These are phyloP conservation scores for Nothoprocta perdicaria DNA, from an alignment of 2,113 vertebrate genomes.

Conservation along the genomic window DNA sequence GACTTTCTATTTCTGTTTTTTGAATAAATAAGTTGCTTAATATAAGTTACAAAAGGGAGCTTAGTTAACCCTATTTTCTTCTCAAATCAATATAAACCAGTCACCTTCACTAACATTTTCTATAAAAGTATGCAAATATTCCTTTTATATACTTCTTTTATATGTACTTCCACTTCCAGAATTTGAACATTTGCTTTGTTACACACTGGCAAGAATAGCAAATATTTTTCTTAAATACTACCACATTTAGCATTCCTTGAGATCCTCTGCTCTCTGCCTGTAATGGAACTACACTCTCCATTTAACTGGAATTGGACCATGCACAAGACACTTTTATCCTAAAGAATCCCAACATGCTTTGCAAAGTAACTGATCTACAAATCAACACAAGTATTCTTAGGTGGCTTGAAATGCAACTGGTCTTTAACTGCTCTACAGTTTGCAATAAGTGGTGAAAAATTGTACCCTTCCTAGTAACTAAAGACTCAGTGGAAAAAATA, in stretches of 20 bases:
- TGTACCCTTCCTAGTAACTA: not conserved
- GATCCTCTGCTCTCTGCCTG: not conserved
- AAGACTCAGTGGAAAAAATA: not conserved
- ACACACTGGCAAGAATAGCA: not conserved
- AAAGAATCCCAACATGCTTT: not conserved
- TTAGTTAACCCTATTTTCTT: not conserved
- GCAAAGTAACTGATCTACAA: not conserved
- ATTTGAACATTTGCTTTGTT: not conserved
- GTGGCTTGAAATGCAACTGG: not conserved
- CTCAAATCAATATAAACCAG: not conserved
- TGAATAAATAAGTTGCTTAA: not conserved
- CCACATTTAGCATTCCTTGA: not conserved
- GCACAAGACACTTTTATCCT: not conserved
- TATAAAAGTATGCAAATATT: not conserved
- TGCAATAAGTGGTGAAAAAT: not conserved
- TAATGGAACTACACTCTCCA: not conserved
- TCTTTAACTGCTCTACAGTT: not conserved
- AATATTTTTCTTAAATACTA: not conserved
- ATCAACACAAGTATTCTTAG: not conserved
- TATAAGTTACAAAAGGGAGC: not conserved
- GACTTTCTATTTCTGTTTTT: constrained; percentile 17
- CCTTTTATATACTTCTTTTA: not conserved
- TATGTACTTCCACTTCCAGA: not conserved
- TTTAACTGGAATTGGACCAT: not conserved
- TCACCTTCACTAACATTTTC: not conserved